phyloP scores from a whole-genome alignment of 2,113 vertebrate genomes.

The Dipodomys spectabilis region DNA sequence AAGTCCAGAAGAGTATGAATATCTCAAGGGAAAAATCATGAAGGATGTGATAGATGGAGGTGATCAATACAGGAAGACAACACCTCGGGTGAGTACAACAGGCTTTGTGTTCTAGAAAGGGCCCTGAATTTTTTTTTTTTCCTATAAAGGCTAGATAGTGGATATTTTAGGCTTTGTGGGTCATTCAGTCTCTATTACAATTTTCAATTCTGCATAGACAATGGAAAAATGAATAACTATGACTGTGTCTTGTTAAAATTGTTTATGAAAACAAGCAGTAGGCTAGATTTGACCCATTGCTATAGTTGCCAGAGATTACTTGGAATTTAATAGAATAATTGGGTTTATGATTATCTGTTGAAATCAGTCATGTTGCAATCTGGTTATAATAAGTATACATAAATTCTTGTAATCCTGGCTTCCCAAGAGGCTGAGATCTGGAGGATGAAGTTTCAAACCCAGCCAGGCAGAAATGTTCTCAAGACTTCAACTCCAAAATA shows the following conservation, averaged over 20 bases:
- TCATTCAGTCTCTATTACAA: neutral
- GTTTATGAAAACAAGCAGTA: neutral
- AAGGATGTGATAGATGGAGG: conserved; percentile 91
- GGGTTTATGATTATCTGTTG: neutral
- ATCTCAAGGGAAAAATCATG: conserved; percentile 91
- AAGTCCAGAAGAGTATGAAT: conserved; percentile 90
- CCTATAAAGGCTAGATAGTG: conserved; percentile 4
- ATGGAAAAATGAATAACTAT: neutral
- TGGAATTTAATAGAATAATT: conserved; percentile 33
- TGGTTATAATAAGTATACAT: neutral
- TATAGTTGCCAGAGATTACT: neutral
- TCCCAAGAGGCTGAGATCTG: too few relatives aligned
- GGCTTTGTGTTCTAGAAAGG: conserved; percentile 5
- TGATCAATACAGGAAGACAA: conserved; percentile 95
- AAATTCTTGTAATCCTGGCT: neutral
- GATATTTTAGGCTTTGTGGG: conserved; percentile 28
- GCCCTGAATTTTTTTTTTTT: neutral
- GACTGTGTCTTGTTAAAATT: neutral
- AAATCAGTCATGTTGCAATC: conserved; percentile 21
- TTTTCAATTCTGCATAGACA: neutral
- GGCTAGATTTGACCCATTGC: neutral
- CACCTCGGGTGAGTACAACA: conserved; percentile 89
- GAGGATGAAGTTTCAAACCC: too few relatives aligned
- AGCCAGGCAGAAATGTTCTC: too few relatives aligned
- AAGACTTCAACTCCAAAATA: too few relatives aligned